Evolutionary conservation across 2,797 vertebrate genomes (phyloP).

Genomic region (Adelosebastes latens): DNA sequence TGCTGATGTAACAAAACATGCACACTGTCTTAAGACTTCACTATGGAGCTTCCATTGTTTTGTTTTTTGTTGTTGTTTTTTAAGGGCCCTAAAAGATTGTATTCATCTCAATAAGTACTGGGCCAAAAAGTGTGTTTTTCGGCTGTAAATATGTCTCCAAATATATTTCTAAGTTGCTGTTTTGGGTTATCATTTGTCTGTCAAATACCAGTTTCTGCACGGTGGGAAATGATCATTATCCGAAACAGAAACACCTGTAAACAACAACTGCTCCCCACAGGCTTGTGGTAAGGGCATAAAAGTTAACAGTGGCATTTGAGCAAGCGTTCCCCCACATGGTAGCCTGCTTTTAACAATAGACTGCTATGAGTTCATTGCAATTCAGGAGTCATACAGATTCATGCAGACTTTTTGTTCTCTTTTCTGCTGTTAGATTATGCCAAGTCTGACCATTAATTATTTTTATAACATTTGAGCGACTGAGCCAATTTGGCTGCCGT

Average conservation of each 20-base stretch:
- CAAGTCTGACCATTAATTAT: background rate
- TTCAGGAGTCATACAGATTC: background rate
- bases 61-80: slow-evolving; percentile 13
- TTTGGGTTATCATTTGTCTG: slow-evolving; percentile 50
- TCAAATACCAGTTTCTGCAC: slow-evolving; percentile 54
- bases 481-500: background rate
- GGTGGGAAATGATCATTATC: slow-evolving; percentile 58
- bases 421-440: background rate
- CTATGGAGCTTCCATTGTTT: slow-evolving; percentile 15
- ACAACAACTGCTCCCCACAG: slow-evolving; percentile 37
- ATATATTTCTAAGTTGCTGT: slow-evolving; percentile 36
- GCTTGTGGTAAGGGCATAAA: slow-evolving; percentile 21
- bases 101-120: slow-evolving; percentile 56
- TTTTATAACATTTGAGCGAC: background rate
- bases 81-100: slow-evolving; percentile 38
- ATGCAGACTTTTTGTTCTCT: background rate
- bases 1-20: slow-evolving; percentile 24
- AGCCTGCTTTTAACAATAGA: background rate
- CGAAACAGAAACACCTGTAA: slow-evolving; percentile 48
- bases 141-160: slow-evolving; percentile 41
- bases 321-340: background rate
- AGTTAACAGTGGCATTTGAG: slow-evolving; percentile 25
- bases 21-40: slow-evolving; percentile 11
- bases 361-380: background rate
- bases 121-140: slow-evolving; percentile 37